Conservation (phyloP, 1,140 invertebrate genomes). For the Pogonus chalceus region DNA sequence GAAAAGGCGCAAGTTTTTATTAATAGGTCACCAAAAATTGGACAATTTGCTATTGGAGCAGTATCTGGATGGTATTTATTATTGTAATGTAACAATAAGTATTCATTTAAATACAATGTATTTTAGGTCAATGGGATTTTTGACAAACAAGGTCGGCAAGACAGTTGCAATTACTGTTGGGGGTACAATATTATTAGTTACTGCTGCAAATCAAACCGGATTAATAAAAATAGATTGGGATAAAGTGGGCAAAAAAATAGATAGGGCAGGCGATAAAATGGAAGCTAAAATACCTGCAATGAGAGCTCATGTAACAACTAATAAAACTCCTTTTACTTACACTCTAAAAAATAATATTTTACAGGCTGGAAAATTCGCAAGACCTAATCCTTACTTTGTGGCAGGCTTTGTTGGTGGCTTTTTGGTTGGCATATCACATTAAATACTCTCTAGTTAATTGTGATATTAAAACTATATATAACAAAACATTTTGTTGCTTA, state of each 20-base stretch:
- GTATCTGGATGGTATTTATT: background rate
- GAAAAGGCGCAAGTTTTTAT: too few species aligned
- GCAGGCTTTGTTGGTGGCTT: slow-evolving; percentile 14
- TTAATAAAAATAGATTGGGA: slow-evolving; percentile 14
- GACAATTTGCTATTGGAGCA: background rate
- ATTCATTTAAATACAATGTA: background rate
- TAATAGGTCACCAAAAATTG: background rate
- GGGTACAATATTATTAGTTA: slow-evolving; percentile 9
- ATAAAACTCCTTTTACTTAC: background rate
- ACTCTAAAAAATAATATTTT: too few species aligned
- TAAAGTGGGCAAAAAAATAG: slow-evolving; percentile 8
- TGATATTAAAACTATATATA: background rate
- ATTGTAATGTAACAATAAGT: background rate
- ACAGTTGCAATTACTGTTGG: slow-evolving; percentile 14
- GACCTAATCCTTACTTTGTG: slow-evolving; percentile 10
- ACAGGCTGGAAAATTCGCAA: slow-evolving; percentile 1
- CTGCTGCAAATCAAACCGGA: slow-evolving; percentile 9
- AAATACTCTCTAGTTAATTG: background rate
- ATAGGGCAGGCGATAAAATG: background rate
- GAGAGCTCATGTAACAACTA: slow-evolving; percentile 2
- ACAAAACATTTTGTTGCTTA: too few species aligned
- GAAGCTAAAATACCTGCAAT: background rate
- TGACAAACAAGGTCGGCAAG: slow-evolving; percentile 12
- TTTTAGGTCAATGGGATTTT: slow-evolving; percentile 13
- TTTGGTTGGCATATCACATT: slow-evolving; percentile 10